A percentile compares a stretch with the other conserved stretches of the same genome.
phyloP scores from a whole-genome alignment of 1,140 invertebrate species.

The Drosophila nannoptera region DNA sequence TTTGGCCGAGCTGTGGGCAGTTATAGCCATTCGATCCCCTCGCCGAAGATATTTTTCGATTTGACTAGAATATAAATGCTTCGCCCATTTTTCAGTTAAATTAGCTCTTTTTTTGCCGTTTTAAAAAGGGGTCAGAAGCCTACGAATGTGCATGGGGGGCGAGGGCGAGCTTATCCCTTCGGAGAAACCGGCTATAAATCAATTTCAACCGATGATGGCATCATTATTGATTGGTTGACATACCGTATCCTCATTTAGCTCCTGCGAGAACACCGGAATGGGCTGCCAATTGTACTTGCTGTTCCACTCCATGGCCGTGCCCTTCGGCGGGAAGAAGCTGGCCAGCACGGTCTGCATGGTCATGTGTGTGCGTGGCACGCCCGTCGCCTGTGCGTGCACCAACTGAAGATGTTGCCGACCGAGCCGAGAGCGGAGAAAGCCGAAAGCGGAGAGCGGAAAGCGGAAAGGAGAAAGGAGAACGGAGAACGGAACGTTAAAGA shows the following conservation, averaged over 20 bases:
- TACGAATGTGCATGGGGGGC: neutral
- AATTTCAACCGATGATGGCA: constrained; percentile 43
- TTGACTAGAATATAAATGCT: neutral
- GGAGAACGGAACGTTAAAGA: constrained; percentile 34
- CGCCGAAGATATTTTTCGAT: neutral
- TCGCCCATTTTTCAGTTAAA: neutral
- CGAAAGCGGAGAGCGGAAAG: constrained; percentile 3
- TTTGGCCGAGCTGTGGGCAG: no score
- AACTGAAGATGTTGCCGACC: constrained; percentile 33
- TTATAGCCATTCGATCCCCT: no score
- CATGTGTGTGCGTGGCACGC: constrained; percentile 87
- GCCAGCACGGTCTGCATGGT: constrained; percentile 86
- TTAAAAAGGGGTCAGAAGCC: neutral
- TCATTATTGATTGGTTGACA: constrained; percentile 56
- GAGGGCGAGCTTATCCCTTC: neutral
- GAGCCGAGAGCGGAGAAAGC: neutral
- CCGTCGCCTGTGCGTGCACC: constrained; percentile 86
- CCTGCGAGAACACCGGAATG: constrained; percentile 84
- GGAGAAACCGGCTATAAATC: constrained; percentile 27
- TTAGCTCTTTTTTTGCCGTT: neutral
- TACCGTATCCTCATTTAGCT: constrained; percentile 83
- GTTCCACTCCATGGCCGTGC: constrained; percentile 82
- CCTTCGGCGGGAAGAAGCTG: constrained; percentile 84
- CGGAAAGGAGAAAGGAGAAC: constrained; percentile 11
- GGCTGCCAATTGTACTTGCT: constrained; percentile 86